Percentiles rank a stretch among this genome's conserved stretches.
Evolutionary conservation across 2,888 invertebrate genomes (phyloP).

Genomic region (Deroplatys truncata): DNA sequence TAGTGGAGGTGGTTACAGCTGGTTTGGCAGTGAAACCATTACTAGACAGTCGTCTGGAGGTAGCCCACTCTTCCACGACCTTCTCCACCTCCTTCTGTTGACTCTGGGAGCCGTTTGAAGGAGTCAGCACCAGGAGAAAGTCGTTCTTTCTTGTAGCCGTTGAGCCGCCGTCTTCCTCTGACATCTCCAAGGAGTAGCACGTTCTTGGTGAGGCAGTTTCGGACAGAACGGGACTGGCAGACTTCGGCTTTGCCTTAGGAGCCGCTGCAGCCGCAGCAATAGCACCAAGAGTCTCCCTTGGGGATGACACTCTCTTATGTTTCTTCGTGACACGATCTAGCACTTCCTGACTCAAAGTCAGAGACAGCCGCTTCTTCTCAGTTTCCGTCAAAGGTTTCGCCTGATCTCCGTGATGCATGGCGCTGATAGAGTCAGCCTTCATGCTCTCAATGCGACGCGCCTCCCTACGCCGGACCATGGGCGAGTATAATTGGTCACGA

Average conservation of each 20-base stretch:
- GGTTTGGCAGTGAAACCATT: slow-evolving; percentile 22
- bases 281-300: slow-evolving; percentile 56
- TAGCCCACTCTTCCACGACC: slow-evolving; percentile 47
- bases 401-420: slow-evolving; percentile 34
- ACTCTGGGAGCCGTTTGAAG: slow-evolving; percentile 28
- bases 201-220: slow-evolving; percentile 47
- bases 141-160: slow-evolving; percentile 39
- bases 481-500: slow-evolving; percentile 38
- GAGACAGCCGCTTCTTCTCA: slow-evolving; percentile 69
- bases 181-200: slow-evolving; percentile 48
- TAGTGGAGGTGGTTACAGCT: slow-evolving; percentile 48
- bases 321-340: slow-evolving; percentile 56
- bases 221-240: slow-evolving; percentile 33
- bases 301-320: not conserved
- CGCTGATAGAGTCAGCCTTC: slow-evolving; percentile 57
- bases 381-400: slow-evolving; percentile 53
- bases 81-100: slow-evolving; percentile 39
- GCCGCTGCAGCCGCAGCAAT: slow-evolving; percentile 53
- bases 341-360: slow-evolving; percentile 69
- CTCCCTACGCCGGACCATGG: slow-evolving; percentile 38
- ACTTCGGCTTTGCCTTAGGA: slow-evolving; percentile 37
- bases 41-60: slow-evolving; percentile 38
- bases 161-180: slow-evolving; percentile 40
- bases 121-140: slow-evolving; percentile 47
- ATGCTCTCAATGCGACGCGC: slow-evolving; percentile 43